Evolutionary conservation across 1,140 invertebrate species (phyloP), one percentile per base, ranked within the genome.

Genomic region (Ooceraea biroi): DNA sequence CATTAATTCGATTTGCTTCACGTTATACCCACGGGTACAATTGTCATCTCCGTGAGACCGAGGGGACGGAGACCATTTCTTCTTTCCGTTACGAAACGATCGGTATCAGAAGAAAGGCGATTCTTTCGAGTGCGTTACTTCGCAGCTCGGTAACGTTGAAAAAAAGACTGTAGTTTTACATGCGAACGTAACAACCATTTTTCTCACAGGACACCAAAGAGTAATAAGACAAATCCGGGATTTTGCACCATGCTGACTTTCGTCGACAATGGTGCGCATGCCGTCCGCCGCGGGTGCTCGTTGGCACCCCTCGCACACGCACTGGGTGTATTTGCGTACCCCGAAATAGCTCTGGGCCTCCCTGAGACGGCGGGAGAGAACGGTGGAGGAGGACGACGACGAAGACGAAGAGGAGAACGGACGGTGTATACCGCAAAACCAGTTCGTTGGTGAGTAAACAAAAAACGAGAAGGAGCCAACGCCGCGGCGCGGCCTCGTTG

Each of bases 361-460:
- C 60, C 83, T 77, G 69, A 58, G 65, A 83, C 86, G 74, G 74
- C 52, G 48, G 22, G 58, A 74, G 74, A 90, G 89, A 90, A 91
- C 84, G 85, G 88, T 88, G 90, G 84, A 88, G 83, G 85, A 87
- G 60, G 76, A 52, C 78, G 58, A 84, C 25, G 63, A 63, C 55
- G 58, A 88, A 85, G 27, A 58, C 57, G 85, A 85, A 52, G 72
- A 82, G 48, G 60, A 57, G 77, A 85, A 85, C 60, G 71, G 60
- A 88, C 83, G 85, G 88, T 89, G 87, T 92, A 93, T 92, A 94
- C 89, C 91, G 93, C 92, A 93, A 94, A 94, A 94, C 94, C 93
- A 94, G 94, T 94, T 94, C 93, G 93, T 92, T 92, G 91, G 93
- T 94, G 93, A 94, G 94, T 94, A 94, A 94, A 94, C 93, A 94